Percentiles rank a stretch among this genome's conserved stretches.
Conservation (phyloP, 2,797 vertebrate genomes). For the Leptatherina wallacei region DNA sequence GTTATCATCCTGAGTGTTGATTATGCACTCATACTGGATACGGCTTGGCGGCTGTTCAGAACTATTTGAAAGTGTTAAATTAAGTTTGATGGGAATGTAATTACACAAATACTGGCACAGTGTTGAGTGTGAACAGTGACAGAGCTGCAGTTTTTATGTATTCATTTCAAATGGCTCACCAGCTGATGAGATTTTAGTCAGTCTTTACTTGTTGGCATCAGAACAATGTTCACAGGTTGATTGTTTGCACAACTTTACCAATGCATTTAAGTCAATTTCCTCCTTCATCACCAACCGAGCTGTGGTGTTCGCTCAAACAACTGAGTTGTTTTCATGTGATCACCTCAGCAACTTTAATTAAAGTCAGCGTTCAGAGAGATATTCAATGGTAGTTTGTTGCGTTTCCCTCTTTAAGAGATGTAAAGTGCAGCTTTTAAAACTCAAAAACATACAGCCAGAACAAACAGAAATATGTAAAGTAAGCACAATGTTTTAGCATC, state of each 20-base stretch:
- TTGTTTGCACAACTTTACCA: not conserved
- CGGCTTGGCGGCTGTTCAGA: conserved; percentile 32
- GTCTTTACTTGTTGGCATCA: not conserved
- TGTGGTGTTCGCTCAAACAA: not conserved
- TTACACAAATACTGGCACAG: conserved; percentile 22
- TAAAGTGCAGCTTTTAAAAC: too few species aligned
- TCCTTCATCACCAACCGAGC: not conserved
- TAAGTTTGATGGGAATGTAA: conserved; percentile 24
- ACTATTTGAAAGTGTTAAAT: conserved; percentile 38
- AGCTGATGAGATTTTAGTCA: not conserved
- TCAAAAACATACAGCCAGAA: too few species aligned
- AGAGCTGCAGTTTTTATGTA: conserved; percentile 14
- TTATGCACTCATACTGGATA: conserved; percentile 23
- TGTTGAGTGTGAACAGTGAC: conserved; percentile 3
- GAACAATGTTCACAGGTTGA: not conserved
- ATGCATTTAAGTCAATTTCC: not conserved
- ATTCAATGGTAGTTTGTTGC: not conserved
- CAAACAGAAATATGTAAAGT: not conserved
- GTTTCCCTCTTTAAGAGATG: not conserved
- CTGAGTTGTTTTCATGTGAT: not conserved
- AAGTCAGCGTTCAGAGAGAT: not conserved
- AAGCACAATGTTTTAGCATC: not conserved
- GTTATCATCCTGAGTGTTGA: conserved; percentile 49
- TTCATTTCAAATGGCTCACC: not conserved
- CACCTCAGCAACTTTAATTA: conserved; percentile 3